Percentiles rank a stretch among this genome's conserved stretches.
Evolutionary conservation across 2,888 invertebrate species (phyloP).

Genomic region (Apodemia hepburni): DNA sequence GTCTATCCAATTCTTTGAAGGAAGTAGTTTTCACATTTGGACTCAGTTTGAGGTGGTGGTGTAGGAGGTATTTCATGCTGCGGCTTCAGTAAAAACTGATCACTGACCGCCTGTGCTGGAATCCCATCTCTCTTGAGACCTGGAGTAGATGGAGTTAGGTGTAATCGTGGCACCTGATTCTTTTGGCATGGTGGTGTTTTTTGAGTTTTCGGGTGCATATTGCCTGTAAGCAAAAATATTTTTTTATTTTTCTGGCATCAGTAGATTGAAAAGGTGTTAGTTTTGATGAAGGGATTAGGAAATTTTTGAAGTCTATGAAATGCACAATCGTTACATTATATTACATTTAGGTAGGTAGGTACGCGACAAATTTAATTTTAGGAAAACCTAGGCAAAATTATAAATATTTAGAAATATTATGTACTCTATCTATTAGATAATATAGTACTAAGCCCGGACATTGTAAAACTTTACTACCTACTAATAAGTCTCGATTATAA

Average conservation of each 20-base stretch:
- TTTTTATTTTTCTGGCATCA: constrained; percentile 8
- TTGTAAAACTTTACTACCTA: too few species aligned
- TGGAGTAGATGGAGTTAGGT: constrained; percentile 59
- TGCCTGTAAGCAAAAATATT: constrained; percentile 27
- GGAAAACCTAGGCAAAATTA: too few species aligned
- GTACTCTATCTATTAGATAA: too few species aligned
- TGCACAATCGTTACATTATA: too few species aligned
- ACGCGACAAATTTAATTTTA: too few species aligned
- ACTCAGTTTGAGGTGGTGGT: constrained; percentile 59
- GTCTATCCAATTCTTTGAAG: constrained; percentile 63
- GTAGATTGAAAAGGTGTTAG: not conserved
- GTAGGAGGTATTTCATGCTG: constrained; percentile 69
- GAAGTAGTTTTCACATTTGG: constrained; percentile 59
- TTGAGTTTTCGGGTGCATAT: constrained; percentile 68
- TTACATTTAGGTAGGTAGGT: too few species aligned
- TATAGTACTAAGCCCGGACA: too few species aligned
- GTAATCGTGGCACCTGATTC: constrained; percentile 51
- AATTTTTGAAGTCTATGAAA: too few species aligned
- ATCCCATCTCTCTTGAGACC: constrained; percentile 47
- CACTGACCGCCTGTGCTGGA: constrained; percentile 43
- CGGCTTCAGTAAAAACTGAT: constrained; percentile 62
- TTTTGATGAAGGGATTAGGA: too few species aligned
- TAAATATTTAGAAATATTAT: too few species aligned
- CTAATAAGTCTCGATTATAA: too few species aligned
- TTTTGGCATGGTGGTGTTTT: constrained; percentile 59